Base-by-base conservation (phyloP, 2,888 invertebrate species). In the Tetragnatha montana region DNA sequence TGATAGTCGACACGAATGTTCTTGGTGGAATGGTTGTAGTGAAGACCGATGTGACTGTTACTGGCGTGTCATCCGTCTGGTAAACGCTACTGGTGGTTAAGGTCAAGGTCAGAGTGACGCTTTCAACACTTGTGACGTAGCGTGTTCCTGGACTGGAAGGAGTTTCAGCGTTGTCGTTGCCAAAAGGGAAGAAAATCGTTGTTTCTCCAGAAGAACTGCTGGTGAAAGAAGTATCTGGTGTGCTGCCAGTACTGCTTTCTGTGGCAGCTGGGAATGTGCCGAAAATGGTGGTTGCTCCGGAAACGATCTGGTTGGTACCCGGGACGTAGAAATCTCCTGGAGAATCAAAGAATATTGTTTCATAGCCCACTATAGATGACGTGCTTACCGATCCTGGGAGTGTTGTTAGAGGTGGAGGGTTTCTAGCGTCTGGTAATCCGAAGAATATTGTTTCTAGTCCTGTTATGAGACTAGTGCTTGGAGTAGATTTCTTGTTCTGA, bases 81-180 rank as follows among this genome's bases (percentile, higher is more conserved):
- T 92, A 92, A 10, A 92, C 92, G 75, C 91, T 92, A 73, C 92
- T 92, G 8, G 92, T 92, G 21, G 92, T 92, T 71, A 92, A 75
- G 12, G 91, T 91, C 0, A 97, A 95, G 0, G 97, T 97, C 86
- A 96, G 94, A 0, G 97, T 93, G 6, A 91, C 92, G 17, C 92
- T 96, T 92, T 96, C 96, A 17, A 96, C 97, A 91, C 96, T 95
- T 6, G 97, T 97, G 3, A 97, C 95, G 92, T 96, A 96, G 8
- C 91, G 69, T 8, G 91, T 91, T 4, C 85, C 91, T 14, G 91
- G 91, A 47, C 69, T 83, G 17, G 70, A 68, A 8, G 22, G 83
- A 6, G 87, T 80, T 0, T 74, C 69, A 17, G 75, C 73, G 47
- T 86, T 85, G 49, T 83, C 91, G 21, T 73, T 87, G 7, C 80